A percentile compares a stretch with the other conserved stretches of the same genome.
These are phyloP conservation scores for Rafetus swinhoei DNA, from an alignment of 2,113 vertebrate species.

Conservation along the genomic window DNA sequence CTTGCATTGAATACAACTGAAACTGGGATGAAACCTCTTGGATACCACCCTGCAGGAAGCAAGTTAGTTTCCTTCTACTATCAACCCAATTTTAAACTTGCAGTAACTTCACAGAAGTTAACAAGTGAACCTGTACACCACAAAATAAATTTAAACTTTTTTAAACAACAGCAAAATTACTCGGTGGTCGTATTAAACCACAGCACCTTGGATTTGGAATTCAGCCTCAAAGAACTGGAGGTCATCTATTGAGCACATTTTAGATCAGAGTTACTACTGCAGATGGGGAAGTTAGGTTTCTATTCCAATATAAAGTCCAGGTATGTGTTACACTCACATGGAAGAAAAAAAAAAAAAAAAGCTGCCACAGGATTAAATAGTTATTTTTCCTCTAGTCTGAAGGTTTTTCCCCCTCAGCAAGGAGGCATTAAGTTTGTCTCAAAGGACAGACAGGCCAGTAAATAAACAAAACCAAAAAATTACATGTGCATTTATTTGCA, in stretches of 20 bases:
- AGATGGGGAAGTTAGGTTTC: not conserved
- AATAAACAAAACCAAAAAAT: not conserved
- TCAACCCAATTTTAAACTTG: not conserved
- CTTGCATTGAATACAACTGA: not conserved
- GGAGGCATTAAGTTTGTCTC: not conserved
- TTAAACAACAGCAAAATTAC: not conserved
- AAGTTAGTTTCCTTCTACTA: not conserved
- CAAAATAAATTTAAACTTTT: not conserved
- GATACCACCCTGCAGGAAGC: not conserved
- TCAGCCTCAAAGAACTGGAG: not conserved
- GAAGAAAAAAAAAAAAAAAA: not conserved
- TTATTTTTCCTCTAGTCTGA: not conserved
- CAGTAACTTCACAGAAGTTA: not conserved
- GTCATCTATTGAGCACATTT: not conserved
- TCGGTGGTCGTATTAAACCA: not conserved
- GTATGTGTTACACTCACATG: not conserved
- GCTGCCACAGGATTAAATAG: not conserved
- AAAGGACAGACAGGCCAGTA: not conserved
- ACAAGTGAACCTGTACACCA: not conserved
- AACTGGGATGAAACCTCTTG: not conserved
- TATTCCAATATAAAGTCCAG: not conserved
- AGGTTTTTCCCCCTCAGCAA: not conserved
- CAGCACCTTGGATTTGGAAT: not conserved
- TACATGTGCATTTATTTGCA: not conserved
- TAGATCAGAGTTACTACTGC: not conserved